Conservation (phyloP, 2,113 vertebrate genomes). For the Menidia beryllina region DNA sequence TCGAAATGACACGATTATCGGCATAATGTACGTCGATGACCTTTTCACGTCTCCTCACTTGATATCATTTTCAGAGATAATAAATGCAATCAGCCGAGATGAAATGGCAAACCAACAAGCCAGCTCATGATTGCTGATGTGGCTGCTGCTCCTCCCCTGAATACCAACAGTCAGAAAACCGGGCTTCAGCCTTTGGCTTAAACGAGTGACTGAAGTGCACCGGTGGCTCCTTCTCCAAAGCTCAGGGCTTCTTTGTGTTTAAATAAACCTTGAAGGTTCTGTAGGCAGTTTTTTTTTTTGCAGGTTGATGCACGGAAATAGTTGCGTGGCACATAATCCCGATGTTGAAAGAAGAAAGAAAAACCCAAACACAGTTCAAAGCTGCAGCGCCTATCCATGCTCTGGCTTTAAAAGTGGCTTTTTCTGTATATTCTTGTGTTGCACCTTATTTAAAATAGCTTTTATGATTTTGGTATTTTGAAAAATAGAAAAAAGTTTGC, state of each 20-base stretch:
- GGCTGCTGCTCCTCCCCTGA: constrained; percentile 47
- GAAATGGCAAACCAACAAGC: constrained; percentile 57
- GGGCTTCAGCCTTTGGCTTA: constrained; percentile 58
- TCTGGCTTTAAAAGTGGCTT: constrained; percentile 30
- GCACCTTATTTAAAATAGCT: neutral
- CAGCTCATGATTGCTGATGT: constrained; percentile 60
- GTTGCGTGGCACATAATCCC: constrained; percentile 36
- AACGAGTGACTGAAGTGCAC: constrained; percentile 53
- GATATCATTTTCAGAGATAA: constrained; percentile 55
- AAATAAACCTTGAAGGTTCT: constrained; percentile 41
- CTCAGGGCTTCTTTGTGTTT: constrained; percentile 55
- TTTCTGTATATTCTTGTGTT: constrained; percentile 7
- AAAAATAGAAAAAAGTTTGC: neutral
- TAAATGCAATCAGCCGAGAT: constrained; percentile 62
- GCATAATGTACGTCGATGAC: constrained; percentile 43
- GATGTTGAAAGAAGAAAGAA: constrained; percentile 3
- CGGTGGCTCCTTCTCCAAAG: constrained; percentile 52
- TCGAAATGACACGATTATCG: constrained; percentile 48
- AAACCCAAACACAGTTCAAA: constrained; percentile 18
- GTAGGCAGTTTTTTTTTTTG: constrained; percentile 32
- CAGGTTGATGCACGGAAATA: constrained; percentile 39
- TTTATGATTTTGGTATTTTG: neutral
- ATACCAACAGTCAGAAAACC: constrained; percentile 56
- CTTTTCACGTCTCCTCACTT: constrained; percentile 39
- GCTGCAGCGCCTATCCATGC: constrained; percentile 28